Evolutionary conservation across 2,888 invertebrate genomes (phyloP).

Genomic region (Ectemnius continuus): DNA sequence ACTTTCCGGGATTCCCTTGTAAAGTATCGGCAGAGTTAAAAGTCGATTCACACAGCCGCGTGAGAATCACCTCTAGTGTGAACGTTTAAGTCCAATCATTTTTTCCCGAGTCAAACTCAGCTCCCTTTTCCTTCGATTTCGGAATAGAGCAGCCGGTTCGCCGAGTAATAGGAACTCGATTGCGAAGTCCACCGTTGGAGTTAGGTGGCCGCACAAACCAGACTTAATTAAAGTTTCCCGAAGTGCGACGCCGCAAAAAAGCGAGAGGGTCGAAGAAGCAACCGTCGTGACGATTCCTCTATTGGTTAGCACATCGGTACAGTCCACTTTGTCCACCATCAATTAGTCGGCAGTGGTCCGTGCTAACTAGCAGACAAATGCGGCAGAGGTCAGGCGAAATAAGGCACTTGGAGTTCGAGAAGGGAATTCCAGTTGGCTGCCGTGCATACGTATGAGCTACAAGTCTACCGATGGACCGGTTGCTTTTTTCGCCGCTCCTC

Average conservation of each 20-base stretch:
- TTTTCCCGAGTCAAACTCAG: not conserved
- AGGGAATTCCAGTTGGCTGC: conserved; percentile 61
- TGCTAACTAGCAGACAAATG: conserved; percentile 4
- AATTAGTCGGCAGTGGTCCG: conserved; percentile 51
- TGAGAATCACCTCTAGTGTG: no score
- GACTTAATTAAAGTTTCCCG: conserved; percentile 60
- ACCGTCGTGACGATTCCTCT: conserved; percentile 41
- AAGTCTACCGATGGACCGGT: conserved; percentile 36
- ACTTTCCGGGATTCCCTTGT: no score
- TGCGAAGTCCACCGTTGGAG: conserved; percentile 9
- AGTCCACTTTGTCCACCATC: conserved; percentile 49
- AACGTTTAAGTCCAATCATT: no score
- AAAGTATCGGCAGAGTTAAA: no score
- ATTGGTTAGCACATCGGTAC: conserved; percentile 49
- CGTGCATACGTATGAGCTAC: conserved; percentile 36
- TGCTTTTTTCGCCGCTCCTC: conserved; percentile 28
- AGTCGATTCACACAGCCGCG: no score
- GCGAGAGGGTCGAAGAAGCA: conserved; percentile 33
- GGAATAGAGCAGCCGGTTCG: not conserved
- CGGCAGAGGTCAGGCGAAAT: conserved; percentile 25
- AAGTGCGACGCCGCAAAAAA: conserved; percentile 21
- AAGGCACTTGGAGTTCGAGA: conserved; percentile 46
- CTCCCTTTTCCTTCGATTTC: not conserved
- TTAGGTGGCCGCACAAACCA: conserved; percentile 25
- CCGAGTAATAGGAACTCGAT: conserved; percentile 24